Base-by-base conservation (phyloP, 1,140 invertebrate genomes). In the Metopolophium dirhodum region DNA sequence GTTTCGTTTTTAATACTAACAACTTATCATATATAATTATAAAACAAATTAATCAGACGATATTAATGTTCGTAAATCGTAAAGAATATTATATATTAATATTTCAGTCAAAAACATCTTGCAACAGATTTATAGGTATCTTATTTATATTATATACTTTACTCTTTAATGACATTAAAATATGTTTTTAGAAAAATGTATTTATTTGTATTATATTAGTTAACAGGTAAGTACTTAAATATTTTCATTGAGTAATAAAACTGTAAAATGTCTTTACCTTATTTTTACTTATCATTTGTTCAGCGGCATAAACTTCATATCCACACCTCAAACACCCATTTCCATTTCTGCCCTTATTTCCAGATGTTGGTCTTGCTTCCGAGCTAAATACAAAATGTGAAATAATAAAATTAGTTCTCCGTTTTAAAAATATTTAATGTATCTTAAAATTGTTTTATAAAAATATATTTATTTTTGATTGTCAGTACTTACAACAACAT, bases 211-310 rank as follows among this genome's bases (percentile, higher is more conserved):
- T 57, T 8, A 7, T 26, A 9, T 14, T 49, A 49, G 8, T 11
- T 8, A 11, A 49, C 11, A 49, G 7, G 8, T 54, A 54, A 22
- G 20, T 54, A 77, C 14, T 77, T n/a, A 2, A n/a, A 35, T n/a
- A 47, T 86, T 45, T 45, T 30, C 18, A 45, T 47, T 26, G 26
- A 47, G 26, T 45, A 30, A 26, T 86, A 45, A 18, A 86, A 47
- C 6, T 45, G 26, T 83, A 47, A 47, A 87, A 35, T 87, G 30
- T 3, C 86, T 18, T 87, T 95, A 96, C 96, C 95, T 97, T 96
- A 95, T 97, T 97, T 96, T 98, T 98, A 95, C 98, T 98, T 96
- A 98, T 97, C 98, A 98, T 98, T 95, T 98, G 98, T 96, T 99
- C 98, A 93, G 98, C 98, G 94, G 98, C 98, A 95, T 98, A 99